Conservation (phyloP, 2,797 vertebrate genomes). For the Orientallactaga sibirica region DNA sequence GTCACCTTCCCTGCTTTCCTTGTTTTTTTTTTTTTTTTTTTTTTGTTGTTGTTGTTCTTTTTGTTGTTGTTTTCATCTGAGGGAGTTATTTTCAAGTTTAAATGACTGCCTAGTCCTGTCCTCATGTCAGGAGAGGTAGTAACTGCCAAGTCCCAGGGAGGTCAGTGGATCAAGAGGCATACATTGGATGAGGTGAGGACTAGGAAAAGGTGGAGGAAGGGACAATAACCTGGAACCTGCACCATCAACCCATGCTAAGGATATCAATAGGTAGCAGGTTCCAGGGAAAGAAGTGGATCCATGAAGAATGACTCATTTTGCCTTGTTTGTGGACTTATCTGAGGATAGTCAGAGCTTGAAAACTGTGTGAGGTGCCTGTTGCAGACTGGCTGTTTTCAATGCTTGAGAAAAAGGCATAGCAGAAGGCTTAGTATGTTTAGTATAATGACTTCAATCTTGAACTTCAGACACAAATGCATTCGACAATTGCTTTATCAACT, state of each 20-base stretch:
- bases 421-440: background rate
- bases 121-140: background rate
- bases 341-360: background rate
- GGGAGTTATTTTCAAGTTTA: background rate
- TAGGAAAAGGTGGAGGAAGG: background rate
- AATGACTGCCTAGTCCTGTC: background rate
- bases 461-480: background rate
- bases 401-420: background rate
- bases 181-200: background rate
- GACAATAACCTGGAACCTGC: background rate
- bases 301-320: conserved; percentile 35
- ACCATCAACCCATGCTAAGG: background rate
- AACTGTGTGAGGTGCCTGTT: background rate
- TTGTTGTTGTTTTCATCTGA: background rate
- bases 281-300: background rate
- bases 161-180: background rate
- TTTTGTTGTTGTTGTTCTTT: too few relatives aligned
- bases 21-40: too few relatives aligned
- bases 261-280: background rate
- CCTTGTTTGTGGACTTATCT: background rate
- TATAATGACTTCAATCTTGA: background rate
- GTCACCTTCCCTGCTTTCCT: background rate
- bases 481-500: conserved; percentile 7
- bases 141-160: background rate
- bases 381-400: background rate